These are phyloP conservation scores for Sterna hirundo DNA, from an alignment of 2,113 vertebrate species.

Conservation along the genomic window DNA sequence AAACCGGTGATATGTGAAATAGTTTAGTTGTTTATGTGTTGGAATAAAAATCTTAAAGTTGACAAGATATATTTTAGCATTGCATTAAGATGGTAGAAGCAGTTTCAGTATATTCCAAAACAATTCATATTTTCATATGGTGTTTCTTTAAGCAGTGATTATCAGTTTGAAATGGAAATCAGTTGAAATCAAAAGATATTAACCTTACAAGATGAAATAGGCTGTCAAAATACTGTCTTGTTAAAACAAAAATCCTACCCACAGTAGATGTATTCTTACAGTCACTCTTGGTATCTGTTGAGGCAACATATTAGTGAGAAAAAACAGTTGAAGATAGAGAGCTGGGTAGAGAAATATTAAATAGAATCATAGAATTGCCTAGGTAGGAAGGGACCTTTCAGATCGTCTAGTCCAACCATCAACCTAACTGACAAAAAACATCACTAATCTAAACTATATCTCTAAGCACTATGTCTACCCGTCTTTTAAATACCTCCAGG, in stretches of 20 bases:
- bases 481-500: no score
- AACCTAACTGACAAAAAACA: no score
- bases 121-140: background rate
- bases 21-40: background rate
- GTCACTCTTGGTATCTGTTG: background rate
- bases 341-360: background rate
- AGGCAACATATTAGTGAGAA: background rate
- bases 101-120: background rate
- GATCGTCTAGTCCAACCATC: no score
- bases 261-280: background rate
- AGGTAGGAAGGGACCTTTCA: no score
- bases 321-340: background rate
- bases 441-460: no score
- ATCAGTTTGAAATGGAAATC: background rate
- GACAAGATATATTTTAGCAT: background rate
- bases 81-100: constrained; percentile 3
- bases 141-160: background rate
- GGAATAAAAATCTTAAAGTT: background rate
- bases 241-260: background rate
- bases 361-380: background rate
- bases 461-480: no score
- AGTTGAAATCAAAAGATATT: background rate
- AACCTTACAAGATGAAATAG: background rate
- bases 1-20: background rate
- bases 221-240: background rate